These are phyloP conservation scores for Chrysaora quinquecirrha DNA, from an alignment of 30 jellyfish, hydroid and myxozoan genomes.

Conservation along the genomic window DNA sequence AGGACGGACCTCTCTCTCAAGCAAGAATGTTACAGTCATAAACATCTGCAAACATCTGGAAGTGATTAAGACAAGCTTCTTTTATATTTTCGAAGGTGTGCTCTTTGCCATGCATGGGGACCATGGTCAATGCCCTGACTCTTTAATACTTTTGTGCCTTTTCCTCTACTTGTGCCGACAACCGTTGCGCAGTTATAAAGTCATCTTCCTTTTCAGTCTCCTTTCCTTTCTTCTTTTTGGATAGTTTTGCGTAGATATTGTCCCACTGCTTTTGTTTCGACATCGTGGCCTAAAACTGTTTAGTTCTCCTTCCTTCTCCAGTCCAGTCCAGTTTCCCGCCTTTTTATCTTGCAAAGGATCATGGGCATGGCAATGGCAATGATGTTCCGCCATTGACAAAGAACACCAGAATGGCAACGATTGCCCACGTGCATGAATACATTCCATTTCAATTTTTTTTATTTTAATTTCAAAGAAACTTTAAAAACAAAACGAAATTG, in stretches of 20 bases:
- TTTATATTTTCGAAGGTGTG: conserved; percentile 5
- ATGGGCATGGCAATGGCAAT: neutral
- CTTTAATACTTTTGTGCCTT: conserved; percentile 24
- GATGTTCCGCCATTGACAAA: conserved; percentile 3
- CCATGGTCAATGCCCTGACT: conserved; percentile 19
- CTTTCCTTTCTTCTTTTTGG: neutral
- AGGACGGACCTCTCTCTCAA: conserved; percentile 5
- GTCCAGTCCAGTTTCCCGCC: neutral
- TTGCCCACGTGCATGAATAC: conserved; percentile 11
- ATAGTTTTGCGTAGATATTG: neutral
- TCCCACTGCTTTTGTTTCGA: neutral
- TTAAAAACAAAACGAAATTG: neutral
- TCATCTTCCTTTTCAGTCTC: neutral
- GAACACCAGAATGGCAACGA: conserved; percentile 3
- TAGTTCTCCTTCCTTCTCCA: neutral
- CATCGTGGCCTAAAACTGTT: neutral
- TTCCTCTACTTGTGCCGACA: conserved; percentile 11
- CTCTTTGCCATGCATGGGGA: conserved; percentile 19
- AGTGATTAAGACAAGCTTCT: conserved; percentile 12
- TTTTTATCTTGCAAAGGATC: neutral
- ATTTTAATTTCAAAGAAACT: neutral
- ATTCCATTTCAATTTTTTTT: conserved; percentile 10
- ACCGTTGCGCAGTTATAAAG: conserved; percentile 9
- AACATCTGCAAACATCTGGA: neutral
- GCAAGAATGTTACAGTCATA: neutral